These are phyloP conservation scores for Delichon dasypus DNA, from an alignment of 2,797 vertebrate genomes.

Conservation along the genomic window DNA sequence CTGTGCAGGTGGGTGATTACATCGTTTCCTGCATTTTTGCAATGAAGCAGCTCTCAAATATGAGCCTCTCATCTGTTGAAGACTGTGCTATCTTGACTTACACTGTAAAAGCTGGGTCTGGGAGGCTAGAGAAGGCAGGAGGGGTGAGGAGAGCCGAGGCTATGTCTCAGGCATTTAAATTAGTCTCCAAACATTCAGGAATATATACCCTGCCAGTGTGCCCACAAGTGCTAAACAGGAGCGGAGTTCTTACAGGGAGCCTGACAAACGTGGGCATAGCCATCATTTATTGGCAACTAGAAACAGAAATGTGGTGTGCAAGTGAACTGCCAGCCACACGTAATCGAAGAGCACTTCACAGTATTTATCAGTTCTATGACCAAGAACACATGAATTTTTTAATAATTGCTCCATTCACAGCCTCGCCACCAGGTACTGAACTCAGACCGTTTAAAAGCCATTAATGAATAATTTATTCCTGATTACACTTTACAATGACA, in stretches of 20 bases:
- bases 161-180: not conserved
- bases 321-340: conserved; percentile 5
- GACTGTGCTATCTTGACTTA: not conserved
- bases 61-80: not conserved
- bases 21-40: not conserved
- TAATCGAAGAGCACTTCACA: conserved; percentile 32
- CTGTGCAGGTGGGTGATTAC: not conserved
- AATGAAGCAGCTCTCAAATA: not conserved
- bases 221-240: not conserved
- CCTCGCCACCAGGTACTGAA: not conserved
- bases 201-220: not conserved
- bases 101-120: not conserved
- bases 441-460: conserved; percentile 15
- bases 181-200: not conserved
- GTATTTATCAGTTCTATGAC: conserved; percentile 44
- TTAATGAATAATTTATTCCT: conserved; percentile 62
- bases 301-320: not conserved
- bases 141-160: not conserved
- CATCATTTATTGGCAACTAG: conserved; percentile 7
- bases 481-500: conserved; percentile 27
- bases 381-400: conserved; percentile 53
- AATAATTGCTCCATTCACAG: conserved; percentile 32
- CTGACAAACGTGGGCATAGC: not conserved
- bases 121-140: not conserved
- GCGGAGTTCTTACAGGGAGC: not conserved